Evolutionary conservation across 2,797 vertebrate genomes (phyloP), one percentile per base, ranked within the genome.

Genomic region (Spheniscus humboldti): DNA sequence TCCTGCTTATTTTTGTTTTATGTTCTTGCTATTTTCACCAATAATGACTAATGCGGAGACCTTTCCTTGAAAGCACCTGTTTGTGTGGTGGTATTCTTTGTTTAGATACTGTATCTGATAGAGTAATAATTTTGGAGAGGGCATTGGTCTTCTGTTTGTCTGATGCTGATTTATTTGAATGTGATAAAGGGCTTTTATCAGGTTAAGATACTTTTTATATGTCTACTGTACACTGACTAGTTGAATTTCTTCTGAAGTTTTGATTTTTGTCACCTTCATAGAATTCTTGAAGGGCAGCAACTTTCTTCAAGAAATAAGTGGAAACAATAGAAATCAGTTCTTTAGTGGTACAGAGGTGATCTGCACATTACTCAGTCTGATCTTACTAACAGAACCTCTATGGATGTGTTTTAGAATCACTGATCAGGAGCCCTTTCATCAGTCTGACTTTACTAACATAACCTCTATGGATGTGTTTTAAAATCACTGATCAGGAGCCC

Each of bases 281-380:
- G 60, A 81, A 53, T 50, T 93, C 2, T 37, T 50, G 18, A 81
- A 69, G 7, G 35, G 22, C 4, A 22, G 24, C 8, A 47, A 28
- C 39, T 66, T 86, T 68, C 28, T 47, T 69, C 16, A 75, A 50
- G 15, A 75, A 66, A 7, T 37, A 45, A 75, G 8, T 33, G 20
- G 22, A 69, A 86, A 52, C 19, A 47, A 45, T 33, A 74, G 53
- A 68, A 88, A 64, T 37, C 6, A 16, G 7, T 50, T 80, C 41
- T 82, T 3, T 60, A 45, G 35, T 73, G 23, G 8, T n/a, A 7
- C 16, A 53, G 41, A 33, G 50, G 30, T 50, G 48, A 47, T 55
- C 11, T 75, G 20, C 19, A 47, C 0, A 0, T 63, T 67, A 28
- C 9, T 45, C 2, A 86, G 24, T 60, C n/a, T 53, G 33, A 1